Conservation (phyloP, 2,888 invertebrate species). For the Eupithecia insigniata region DNA sequence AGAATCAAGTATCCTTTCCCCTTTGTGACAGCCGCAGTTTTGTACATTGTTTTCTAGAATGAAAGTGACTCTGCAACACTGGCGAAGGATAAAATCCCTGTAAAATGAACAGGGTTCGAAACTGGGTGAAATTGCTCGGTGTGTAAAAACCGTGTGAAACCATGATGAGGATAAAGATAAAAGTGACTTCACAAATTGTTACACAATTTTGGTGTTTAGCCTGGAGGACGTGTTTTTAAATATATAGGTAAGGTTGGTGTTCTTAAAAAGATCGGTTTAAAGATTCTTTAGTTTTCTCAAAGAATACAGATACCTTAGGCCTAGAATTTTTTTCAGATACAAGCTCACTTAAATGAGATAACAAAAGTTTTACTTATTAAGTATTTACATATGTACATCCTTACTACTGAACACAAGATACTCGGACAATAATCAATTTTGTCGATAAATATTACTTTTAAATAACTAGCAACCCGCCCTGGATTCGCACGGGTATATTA, state of each 20-base stretch:
- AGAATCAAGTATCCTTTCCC: slow-evolving; percentile 31
- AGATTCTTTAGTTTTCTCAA: no score
- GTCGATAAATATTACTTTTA: no score
- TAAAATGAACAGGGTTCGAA: slow-evolving; percentile 45
- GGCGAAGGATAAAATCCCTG: slow-evolving; percentile 51
- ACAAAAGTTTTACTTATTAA: no score
- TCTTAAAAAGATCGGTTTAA: background rate
- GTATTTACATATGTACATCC: no score
- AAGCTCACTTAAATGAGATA: no score
- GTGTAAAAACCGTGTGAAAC: slow-evolving; percentile 43
- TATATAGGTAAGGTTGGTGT: background rate
- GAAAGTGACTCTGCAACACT: slow-evolving; percentile 57
- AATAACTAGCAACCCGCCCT: no score
- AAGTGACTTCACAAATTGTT: background rate
- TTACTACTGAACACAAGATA: no score
- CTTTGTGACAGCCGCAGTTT: slow-evolving; percentile 47
- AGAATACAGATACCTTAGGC: no score
- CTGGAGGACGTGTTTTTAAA: background rate
- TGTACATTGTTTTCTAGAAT: slow-evolving; percentile 56
- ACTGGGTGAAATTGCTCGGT: slow-evolving; percentile 6
- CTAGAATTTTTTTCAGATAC: no score
- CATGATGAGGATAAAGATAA: slow-evolving; percentile 46
- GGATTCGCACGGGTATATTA: no score
- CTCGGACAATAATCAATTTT: no score
- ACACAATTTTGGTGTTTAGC: background rate